Evolutionary conservation across 92 coral and sea anemone genomes (phyloP), one percentile per base, ranked within the genome.

Genomic region (Epizoanthus rinbou): DNA sequence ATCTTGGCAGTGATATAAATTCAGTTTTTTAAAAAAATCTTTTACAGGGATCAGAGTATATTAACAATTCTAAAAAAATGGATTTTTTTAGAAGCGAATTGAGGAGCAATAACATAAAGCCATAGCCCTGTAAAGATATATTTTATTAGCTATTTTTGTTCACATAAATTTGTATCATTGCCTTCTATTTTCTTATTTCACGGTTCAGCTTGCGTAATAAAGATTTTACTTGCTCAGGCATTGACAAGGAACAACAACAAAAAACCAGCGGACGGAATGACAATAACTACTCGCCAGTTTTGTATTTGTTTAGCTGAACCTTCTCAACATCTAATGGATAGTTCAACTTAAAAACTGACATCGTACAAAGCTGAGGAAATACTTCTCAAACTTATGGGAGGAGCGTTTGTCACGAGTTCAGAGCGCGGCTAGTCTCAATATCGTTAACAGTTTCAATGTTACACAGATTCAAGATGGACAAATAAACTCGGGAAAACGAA

Each of bases 301-400:
- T 33, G 47, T 66, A 3, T 67, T 67, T 67, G 45, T 33, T 67
- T 33, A 67, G 72, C 72, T 67, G 50, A 67, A 37, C 39, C 5
- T 33, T 18, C 10, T 6, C 18, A 33, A n/a, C 17, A 25, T 67
- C 72, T 31, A 67, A 65, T 28, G 70, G 70, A 65, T 24, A 65
- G 70, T 0, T 10, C 31, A 33, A 67, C 21, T 25, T 64, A 25
- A 67, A 67, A 37, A 13, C 72, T 67, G 72, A 67, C 47, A 67
- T 47, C 21, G 22, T 28, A 33, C 43, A 33, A 67, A 67, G 72
- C 72, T 67, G 72, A 18, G 33, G 10, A 67, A 67, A 67, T 33
- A 67, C 21, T 67, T 33, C 72, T 67, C 47, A 67, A 33, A 67
- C 54, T 0, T 47, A 47, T 67, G 72, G 72, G 72, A 67, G 47